Percentiles rank a stretch among this genome's conserved stretches.
phyloP scores from a whole-genome alignment of 2,113 vertebrate species.

The Oplegnathus fasciatus region DNA sequence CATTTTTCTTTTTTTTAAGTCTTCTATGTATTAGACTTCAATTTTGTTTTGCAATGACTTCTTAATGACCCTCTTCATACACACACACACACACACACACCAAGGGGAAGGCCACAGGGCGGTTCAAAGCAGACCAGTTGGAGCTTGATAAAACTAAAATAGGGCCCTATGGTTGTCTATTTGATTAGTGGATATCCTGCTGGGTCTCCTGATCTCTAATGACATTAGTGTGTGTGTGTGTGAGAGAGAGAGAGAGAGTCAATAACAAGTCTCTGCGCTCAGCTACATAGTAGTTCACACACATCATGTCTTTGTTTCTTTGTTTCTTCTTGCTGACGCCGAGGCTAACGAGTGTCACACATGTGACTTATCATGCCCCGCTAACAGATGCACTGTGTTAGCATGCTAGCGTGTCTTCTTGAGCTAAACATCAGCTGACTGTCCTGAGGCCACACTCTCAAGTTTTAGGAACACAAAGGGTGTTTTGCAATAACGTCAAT shows the following conservation, averaged over 20 bases:
- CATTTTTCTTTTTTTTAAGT: neutral
- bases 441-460: neutral
- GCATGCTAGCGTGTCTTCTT: neutral
- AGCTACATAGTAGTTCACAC: neutral
- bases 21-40: neutral
- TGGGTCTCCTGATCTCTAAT: conserved; percentile 34
- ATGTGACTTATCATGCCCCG: conserved; percentile 29
- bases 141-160: conserved; percentile 22
- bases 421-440: conserved; percentile 1
- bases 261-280: conserved; percentile 10
- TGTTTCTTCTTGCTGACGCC: conserved; percentile 6
- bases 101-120: conserved; percentile 15
- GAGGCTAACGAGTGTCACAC: neutral
- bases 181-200: conserved; percentile 53
- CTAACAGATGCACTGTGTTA: conserved; percentile 1
- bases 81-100: neutral
- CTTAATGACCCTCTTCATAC: neutral
- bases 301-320: conserved; percentile 18
- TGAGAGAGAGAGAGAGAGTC: neutral
- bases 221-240: conserved; percentile 4
- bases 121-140: conserved; percentile 24
- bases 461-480: neutral
- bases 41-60: neutral
- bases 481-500: neutral
- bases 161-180: conserved; percentile 17